Percentiles rank a stretch among this genome's conserved stretches.
Conservation (phyloP, 2,797 vertebrate species). For the Etheostoma nigrum region DNA sequence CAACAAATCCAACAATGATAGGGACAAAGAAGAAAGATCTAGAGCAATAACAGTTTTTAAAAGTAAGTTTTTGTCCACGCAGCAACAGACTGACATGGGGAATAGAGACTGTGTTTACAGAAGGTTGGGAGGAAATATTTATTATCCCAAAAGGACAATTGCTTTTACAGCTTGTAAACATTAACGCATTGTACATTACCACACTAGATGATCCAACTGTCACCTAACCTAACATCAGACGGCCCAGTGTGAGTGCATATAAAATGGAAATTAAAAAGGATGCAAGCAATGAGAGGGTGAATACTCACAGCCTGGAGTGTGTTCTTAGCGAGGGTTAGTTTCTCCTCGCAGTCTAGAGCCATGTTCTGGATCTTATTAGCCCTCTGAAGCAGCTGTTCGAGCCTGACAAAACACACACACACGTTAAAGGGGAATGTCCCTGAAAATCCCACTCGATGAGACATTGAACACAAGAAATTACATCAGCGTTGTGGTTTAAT, state of each 20-base stretch:
- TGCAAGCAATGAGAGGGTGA: background rate
- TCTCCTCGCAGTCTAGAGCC: constrained; percentile 96
- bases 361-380: constrained; percentile 98
- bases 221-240: background rate
- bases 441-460: constrained; percentile 14
- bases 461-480: background rate
- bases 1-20: background rate
- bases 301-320: constrained; percentile 95
- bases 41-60: background rate
- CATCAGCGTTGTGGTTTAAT: constrained; percentile 17
- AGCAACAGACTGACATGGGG: background rate
- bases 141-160: constrained; percentile 11
- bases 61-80: background rate
- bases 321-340: constrained; percentile 95
- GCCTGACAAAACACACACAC: constrained; percentile 77
- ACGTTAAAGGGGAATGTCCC: constrained; percentile 5
- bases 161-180: constrained; percentile 14
- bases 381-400: constrained; percentile 94
- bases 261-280: constrained; percentile 11
- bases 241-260: background rate
- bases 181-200: constrained; percentile 18
- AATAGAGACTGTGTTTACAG: constrained; percentile 7
- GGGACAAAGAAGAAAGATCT: background rate
- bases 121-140: constrained; percentile 37
- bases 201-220: background rate